A percentile compares a stretch with the other conserved stretches of the same genome.
Evolutionary conservation across 2,888 invertebrate genomes (phyloP).

Genomic region (Latrodectus elegans): DNA sequence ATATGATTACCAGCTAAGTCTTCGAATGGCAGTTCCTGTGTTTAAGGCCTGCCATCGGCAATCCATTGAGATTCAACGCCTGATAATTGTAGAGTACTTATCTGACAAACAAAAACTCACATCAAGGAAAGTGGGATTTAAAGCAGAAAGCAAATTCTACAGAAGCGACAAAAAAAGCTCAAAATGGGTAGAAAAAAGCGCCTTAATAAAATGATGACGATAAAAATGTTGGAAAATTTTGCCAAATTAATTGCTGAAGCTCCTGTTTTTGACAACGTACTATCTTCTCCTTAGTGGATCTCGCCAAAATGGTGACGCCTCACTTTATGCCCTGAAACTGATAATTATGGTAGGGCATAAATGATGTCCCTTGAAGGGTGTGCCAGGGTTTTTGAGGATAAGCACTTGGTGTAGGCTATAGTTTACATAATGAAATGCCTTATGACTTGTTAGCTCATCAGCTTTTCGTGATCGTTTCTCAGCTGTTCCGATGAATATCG

Average conservation of each 20-base stretch:
- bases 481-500: no score
- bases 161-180: neutral
- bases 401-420: neutral
- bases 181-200: neutral
- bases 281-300: conserved; percentile 30
- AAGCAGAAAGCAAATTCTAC: neutral
- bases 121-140: no score
- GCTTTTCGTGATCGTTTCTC: no score
- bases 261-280: conserved; percentile 52
- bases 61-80: no score
- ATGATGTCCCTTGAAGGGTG: conserved; percentile 25
- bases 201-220: no score
- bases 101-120: no score
- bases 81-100: no score
- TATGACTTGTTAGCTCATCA: no score
- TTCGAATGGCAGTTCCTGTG: no score
- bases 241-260: conserved; percentile 45
- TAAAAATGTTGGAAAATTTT: neutral
- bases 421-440: neutral
- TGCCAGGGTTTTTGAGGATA: conserved; percentile 6
- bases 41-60: no score
- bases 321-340: neutral
- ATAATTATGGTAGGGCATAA: conserved; percentile 24
- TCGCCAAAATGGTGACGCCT: conserved; percentile 43
- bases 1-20: no score